These are phyloP conservation scores for Ptiloglossa arizonensis DNA, from an alignment of 1,140 invertebrate genomes.

Conservation along the genomic window DNA sequence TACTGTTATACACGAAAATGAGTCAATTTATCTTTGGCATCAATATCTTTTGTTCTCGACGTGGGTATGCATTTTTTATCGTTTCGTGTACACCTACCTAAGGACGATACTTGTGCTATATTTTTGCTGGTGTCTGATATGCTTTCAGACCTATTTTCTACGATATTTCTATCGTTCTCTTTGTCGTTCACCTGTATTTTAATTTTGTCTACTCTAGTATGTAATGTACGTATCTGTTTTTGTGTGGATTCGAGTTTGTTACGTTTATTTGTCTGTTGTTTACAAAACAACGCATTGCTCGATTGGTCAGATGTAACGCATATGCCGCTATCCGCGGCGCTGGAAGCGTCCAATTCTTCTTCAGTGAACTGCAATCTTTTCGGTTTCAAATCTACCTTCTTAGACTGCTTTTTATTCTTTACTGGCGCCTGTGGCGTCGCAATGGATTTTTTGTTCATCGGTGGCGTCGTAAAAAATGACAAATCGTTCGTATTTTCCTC, in stretches of 20 bases:
- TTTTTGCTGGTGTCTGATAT: constrained; percentile 1
- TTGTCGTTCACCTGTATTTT: constrained; percentile 31
- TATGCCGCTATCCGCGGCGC: neutral
- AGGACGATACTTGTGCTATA: constrained; percentile 13
- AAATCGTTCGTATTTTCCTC: neutral
- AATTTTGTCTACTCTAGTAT: constrained; percentile 17
- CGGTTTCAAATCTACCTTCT: constrained; percentile 60
- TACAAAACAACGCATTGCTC: neutral
- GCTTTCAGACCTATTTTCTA: constrained; percentile 8
- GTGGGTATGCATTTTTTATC: constrained; percentile 1
- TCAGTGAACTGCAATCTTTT: constrained; percentile 66
- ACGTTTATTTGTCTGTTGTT: neutral
- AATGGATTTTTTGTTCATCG: neutral
- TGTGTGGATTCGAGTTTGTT: neutral
- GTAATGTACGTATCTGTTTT: neutral
- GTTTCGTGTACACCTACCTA: constrained; percentile 22
- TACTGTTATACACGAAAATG: constrained; percentile 67
- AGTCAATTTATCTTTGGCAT: constrained; percentile 49
- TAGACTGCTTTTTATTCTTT: constrained; percentile 52
- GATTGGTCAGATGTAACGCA: neutral
- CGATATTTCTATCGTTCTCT: constrained; percentile 30
- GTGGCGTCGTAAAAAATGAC: constrained; percentile 21
- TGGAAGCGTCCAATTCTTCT: constrained; percentile 33
- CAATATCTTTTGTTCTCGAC: constrained; percentile 20
- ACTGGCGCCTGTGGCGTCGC: constrained; percentile 59